A percentile compares a stretch with the other conserved stretches of the same genome.
These are phyloP conservation scores for Lamprotornis superbus DNA, from an alignment of 2,113 vertebrate genomes.

Conservation along the genomic window DNA sequence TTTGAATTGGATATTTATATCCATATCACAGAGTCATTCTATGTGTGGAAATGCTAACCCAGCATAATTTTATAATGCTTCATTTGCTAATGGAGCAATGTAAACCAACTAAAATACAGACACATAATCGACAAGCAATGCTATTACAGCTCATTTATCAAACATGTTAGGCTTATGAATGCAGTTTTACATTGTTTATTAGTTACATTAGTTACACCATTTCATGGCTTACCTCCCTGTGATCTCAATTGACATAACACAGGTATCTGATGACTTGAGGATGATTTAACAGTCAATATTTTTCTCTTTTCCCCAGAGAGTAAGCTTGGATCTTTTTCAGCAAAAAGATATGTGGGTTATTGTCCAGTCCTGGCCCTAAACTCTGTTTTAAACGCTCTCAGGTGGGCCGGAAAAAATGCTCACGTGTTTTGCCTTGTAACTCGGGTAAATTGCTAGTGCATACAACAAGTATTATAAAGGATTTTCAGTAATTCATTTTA, in stretches of 20 bases:
- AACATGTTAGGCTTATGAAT: background rate
- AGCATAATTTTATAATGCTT: constrained; percentile 26
- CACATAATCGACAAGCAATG: background rate
- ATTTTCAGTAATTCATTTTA: background rate
- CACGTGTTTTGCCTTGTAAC: background rate
- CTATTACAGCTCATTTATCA: constrained; percentile 17
- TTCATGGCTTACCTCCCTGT: background rate
- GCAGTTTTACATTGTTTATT: background rate
- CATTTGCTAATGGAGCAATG: constrained; percentile 28
- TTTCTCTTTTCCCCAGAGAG: background rate
- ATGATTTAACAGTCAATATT: background rate
- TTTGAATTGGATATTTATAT: constrained; percentile 46
- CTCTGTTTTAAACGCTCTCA: background rate
- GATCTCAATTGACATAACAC: background rate
- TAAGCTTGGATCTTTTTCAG: background rate
- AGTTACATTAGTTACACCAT: background rate
- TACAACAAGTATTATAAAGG: background rate
- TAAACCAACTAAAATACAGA: background rate
- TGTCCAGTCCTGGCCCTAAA: background rate
- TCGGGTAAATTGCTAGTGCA: background rate
- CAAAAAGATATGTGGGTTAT: background rate
- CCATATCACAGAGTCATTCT: background rate
- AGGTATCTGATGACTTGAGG: background rate
- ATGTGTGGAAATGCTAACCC: background rate
- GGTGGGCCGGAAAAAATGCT: background rate